These are phyloP conservation scores for Brachionus calyciflorus DNA, from an alignment of 1,140 invertebrate species.

Conservation along the genomic window DNA sequence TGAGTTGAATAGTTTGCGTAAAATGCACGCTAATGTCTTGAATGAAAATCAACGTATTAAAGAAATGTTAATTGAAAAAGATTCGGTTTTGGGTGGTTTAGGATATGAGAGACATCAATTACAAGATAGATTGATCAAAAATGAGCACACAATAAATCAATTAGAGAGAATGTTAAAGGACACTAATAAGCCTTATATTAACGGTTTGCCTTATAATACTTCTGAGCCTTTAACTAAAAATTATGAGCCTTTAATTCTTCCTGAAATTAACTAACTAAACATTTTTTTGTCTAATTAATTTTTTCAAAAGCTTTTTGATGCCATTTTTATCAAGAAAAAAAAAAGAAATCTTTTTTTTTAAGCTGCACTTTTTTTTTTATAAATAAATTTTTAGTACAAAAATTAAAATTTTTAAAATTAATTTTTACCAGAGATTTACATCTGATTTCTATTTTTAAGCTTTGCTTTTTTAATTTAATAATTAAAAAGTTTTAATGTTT, in stretches of 20 bases:
- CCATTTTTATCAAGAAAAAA: background rate
- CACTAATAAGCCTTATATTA: conserved; percentile 28
- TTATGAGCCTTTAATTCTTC: conserved; percentile 36
- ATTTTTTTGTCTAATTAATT: background rate
- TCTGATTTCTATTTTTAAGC: background rate
- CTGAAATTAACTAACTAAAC: conserved; percentile 29
- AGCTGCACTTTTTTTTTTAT: conserved; percentile 9
- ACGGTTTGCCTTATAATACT: conserved; percentile 1
- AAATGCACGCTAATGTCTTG: conserved; percentile 38
- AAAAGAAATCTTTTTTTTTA: background rate
- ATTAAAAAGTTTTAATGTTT: background rate
- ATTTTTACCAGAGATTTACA: conserved; percentile 6
- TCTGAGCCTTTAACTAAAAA: conserved; percentile 1
- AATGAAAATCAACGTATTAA: conserved; percentile 46
- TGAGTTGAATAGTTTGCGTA: conserved; percentile 35
- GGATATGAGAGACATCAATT: conserved; percentile 46
- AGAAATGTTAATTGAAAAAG: conserved; percentile 47
- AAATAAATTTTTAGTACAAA: background rate
- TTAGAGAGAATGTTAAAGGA: conserved; percentile 44
- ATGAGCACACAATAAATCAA: conserved; percentile 44
- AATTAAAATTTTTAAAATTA: background rate
- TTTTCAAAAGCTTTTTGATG: background rate
- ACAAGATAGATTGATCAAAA: conserved; percentile 46
- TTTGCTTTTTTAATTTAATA: background rate
- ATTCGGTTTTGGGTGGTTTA: conserved; percentile 18